Conservation (phyloP, 2,113 vertebrate genomes). For the Galbula dea region DNA sequence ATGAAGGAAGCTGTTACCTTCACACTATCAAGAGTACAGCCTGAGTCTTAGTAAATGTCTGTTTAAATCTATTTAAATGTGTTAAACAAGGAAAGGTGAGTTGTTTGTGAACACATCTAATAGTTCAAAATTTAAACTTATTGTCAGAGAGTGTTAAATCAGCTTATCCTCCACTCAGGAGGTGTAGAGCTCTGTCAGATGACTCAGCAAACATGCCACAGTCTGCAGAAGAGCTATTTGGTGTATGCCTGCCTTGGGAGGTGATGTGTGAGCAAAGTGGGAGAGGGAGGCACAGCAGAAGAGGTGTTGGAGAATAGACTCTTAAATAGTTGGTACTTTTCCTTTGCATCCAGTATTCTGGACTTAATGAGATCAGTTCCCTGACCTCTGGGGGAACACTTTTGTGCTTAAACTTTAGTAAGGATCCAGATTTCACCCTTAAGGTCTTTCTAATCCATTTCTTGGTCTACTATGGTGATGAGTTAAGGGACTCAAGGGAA, state of each 20-base stretch:
- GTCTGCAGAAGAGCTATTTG: neutral
- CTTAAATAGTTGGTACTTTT: neutral
- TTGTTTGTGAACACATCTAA: neutral
- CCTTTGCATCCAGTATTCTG: neutral
- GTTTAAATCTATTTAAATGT: neutral
- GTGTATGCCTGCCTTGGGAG: accelerated
- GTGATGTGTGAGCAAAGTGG: neutral
- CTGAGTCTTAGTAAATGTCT: neutral
- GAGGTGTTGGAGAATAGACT: neutral
- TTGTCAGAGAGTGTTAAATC: accelerated
- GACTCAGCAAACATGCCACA: neutral
- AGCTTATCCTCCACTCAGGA: neutral
- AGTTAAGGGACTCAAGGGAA: too few species aligned
- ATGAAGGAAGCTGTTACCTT: neutral
- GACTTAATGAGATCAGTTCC: neutral
- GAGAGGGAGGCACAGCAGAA: neutral
- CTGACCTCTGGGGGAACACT: neutral
- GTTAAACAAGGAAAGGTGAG: neutral
- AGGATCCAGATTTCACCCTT: constrained; percentile 15
- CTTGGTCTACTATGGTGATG: neutral
- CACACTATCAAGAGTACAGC: neutral
- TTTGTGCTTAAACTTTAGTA: neutral
- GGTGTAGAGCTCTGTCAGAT: accelerated
- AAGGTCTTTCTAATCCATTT: neutral
- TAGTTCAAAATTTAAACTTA: neutral